Evolutionary conservation across 2,888 invertebrate species (phyloP).

Genomic region (Idaea dimidiata): DNA sequence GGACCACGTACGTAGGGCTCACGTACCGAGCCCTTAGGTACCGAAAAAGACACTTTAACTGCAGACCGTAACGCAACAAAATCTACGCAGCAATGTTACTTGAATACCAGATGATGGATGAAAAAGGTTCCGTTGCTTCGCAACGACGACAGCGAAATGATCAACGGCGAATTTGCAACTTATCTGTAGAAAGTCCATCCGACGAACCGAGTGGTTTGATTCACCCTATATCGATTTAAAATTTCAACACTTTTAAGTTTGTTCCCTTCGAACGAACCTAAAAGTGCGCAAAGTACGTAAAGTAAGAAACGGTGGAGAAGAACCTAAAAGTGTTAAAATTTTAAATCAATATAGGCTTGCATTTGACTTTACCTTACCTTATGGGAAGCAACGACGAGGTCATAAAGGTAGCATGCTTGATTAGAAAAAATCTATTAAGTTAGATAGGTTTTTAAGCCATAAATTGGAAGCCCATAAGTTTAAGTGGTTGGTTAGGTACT

Average conservation of each 20-base stretch:
- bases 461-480: background rate
- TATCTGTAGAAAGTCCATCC: background rate
- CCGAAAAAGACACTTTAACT: conserved; percentile 41
- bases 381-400: too few species aligned
- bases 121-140: conserved; percentile 17
- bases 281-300: too few species aligned
- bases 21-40: conserved; percentile 46
- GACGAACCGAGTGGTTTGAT: background rate
- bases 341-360: too few species aligned
- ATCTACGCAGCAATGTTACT: conserved; percentile 17
- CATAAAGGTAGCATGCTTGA: too few species aligned
- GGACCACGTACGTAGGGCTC: conserved; percentile 55
- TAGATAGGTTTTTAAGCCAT: too few species aligned
- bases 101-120: conserved; percentile 27
- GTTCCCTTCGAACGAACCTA: too few species aligned
- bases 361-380: too few species aligned
- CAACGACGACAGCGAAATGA: conserved; percentile 6
- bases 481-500: background rate
- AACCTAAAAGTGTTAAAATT: too few species aligned
- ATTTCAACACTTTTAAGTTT: too few species aligned
- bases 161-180: conserved; percentile 18
- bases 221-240: too few species aligned
- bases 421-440: too few species aligned
- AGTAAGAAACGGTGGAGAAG: too few species aligned
- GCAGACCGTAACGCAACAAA: conserved; percentile 20